These are phyloP conservation scores for Sialis lutaria DNA, from an alignment of 2,888 invertebrate genomes.

Conservation along the genomic window DNA sequence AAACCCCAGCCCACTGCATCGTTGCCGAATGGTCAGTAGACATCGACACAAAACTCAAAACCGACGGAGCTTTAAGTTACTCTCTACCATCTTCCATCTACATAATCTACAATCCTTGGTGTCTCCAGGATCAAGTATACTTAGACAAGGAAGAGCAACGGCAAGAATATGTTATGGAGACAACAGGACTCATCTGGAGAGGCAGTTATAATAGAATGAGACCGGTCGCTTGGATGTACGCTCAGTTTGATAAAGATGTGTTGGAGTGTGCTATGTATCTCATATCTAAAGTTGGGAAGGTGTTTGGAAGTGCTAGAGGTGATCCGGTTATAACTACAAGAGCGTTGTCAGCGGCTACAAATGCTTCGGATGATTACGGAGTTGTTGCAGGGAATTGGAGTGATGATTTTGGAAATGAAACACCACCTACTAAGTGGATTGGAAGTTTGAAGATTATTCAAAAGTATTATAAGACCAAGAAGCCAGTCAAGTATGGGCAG, in stretches of 20 bases:
- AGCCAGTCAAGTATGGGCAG: slow-evolving; percentile 84
- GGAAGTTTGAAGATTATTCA: slow-evolving; percentile 77
- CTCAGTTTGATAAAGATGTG: slow-evolving; percentile 72
- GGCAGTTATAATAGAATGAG: slow-evolving; percentile 72
- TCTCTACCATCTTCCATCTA: slow-evolving; percentile 63
- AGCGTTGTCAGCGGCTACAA: slow-evolving; percentile 74
- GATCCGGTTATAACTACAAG: slow-evolving; percentile 64
- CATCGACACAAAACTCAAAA: slow-evolving; percentile 57
- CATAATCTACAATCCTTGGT: slow-evolving; percentile 84
- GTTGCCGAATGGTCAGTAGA: slow-evolving; percentile 75
- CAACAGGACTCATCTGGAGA: slow-evolving; percentile 80
- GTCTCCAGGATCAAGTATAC: slow-evolving; percentile 47
- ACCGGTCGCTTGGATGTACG: slow-evolving; percentile 81
- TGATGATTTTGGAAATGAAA: slow-evolving; percentile 69
- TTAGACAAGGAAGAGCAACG: slow-evolving; percentile 48
- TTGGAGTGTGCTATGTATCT: slow-evolving; percentile 64
- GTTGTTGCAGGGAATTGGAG: slow-evolving; percentile 79
- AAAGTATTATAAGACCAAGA: slow-evolving; percentile 64
- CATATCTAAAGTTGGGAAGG: slow-evolving; percentile 37
- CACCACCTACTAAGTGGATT: slow-evolving; percentile 77
- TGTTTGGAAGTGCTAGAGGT: slow-evolving; percentile 42
- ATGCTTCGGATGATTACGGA: slow-evolving; percentile 75
- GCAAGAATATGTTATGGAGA: slow-evolving; percentile 70
- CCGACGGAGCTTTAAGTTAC: slow-evolving; percentile 54
- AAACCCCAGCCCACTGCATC: slow-evolving; percentile 53